Evolutionary conservation across 2,797 vertebrate species (phyloP).

Genomic region (Fistularia commersonii): DNA sequence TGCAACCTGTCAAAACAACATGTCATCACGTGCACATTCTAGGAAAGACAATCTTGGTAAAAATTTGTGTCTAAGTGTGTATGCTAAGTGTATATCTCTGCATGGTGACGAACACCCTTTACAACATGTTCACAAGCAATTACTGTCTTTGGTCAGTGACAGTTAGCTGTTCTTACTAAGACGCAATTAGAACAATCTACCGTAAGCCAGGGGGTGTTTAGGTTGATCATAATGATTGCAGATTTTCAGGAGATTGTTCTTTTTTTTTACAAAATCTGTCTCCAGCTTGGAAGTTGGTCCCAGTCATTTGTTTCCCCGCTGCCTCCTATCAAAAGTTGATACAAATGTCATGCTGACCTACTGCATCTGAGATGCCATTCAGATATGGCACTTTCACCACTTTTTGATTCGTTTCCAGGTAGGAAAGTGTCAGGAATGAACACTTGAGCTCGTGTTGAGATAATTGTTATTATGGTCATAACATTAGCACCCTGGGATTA

Average conservation of each 20-base stretch:
- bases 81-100: not conserved
- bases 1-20: slow-evolving; percentile 12
- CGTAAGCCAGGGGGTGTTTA: slow-evolving; percentile 48
- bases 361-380: slow-evolving; percentile 27
- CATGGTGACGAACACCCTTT: not conserved
- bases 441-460: slow-evolving; percentile 32
- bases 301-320: slow-evolving; percentile 22
- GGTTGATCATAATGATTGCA: slow-evolving; percentile 37
- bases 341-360: slow-evolving; percentile 26
- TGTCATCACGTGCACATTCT: slow-evolving; percentile 17
- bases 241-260: slow-evolving; percentile 42
- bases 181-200: slow-evolving; percentile 26
- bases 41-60: slow-evolving; percentile 1
- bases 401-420: slow-evolving; percentile 67
- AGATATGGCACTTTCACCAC: slow-evolving; percentile 37
- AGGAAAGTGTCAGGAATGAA: slow-evolving; percentile 48
- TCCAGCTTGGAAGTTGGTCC: slow-evolving; percentile 36
- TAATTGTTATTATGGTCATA: slow-evolving; percentile 52
- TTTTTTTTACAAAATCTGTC: slow-evolving; percentile 47
- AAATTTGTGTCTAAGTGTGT: not conserved
- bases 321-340: slow-evolving; percentile 38
- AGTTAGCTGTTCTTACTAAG: slow-evolving; percentile 19
- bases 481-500: slow-evolving; percentile 50
- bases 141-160: slow-evolving; percentile 8
- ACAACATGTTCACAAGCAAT: slow-evolving; percentile 2